phyloP scores from a whole-genome alignment of 2,888 invertebrate species.

The Conomelus anceps region DNA sequence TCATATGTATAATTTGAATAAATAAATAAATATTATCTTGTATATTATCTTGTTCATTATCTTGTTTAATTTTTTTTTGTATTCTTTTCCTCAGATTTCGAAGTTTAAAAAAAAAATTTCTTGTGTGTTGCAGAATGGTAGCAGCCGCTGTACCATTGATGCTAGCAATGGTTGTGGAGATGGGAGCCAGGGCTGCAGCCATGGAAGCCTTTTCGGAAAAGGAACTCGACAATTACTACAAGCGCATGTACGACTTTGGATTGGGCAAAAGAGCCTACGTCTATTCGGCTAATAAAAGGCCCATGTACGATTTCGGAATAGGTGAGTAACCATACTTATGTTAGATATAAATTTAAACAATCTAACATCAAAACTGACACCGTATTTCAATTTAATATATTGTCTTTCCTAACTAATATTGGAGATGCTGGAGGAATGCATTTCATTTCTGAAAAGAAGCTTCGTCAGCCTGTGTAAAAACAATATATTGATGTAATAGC shows the following conservation, averaged over 20 bases:
- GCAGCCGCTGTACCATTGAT: neutral
- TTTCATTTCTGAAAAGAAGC: too few relatives aligned
- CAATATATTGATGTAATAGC: too few relatives aligned
- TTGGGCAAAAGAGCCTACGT: constrained; percentile 46
- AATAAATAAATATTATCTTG: too few relatives aligned
- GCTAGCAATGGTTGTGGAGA: neutral
- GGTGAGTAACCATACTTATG: constrained; percentile 40
- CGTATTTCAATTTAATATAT: too few relatives aligned
- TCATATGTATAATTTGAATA: too few relatives aligned
- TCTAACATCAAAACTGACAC: neutral
- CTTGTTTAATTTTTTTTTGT: too few relatives aligned
- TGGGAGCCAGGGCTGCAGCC: neutral
- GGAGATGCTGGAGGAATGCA: too few relatives aligned
- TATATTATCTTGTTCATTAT: too few relatives aligned
- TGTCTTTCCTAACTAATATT: too few relatives aligned
- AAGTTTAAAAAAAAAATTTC: too few relatives aligned
- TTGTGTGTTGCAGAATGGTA: neutral
- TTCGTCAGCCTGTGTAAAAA: too few relatives aligned
- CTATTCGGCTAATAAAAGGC: constrained; percentile 53
- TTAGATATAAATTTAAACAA: too few relatives aligned
- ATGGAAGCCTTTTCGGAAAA: neutral
- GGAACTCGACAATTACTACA: constrained; percentile 24
- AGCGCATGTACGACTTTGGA: constrained; percentile 36
- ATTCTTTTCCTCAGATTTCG: neutral
- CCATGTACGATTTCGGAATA: constrained; percentile 48